Evolutionary conservation across 2,113 vertebrate species (phyloP), one percentile per base, ranked within the genome.

Genomic region (Podarcis cretensis): DNA sequence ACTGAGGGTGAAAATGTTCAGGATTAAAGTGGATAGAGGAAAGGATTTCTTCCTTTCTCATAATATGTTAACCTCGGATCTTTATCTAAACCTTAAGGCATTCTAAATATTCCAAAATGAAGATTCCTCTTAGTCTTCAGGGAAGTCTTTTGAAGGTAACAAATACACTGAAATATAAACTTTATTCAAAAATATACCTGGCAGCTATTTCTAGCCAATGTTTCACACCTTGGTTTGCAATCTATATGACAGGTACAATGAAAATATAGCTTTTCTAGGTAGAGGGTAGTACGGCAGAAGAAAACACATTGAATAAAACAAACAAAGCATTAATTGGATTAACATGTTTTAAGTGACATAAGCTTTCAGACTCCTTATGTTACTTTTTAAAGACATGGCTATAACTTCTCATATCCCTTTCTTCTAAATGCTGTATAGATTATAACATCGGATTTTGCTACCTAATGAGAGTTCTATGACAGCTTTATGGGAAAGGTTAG

Each of bases 131-230:
- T 87, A 54, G 9, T 73, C 86, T 54, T 90, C 57, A 89, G 23
- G 93, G 23, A 5, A 91, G 57, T 59, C 48, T 35, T 90, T 87
- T 78, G 89, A 92, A 94, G 86, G 90, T 94, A 91, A 92, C 20
- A 90, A 90, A 77, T 32, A 85, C 35, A 89, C 71, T 84, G 90
- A 78, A 77, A 93, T 92, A 81, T 93, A 91, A 86, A 82, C 35
- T 91, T 79, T 48, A 79, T 84, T 86, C 83, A 65, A 5, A 92
- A 59, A n/a, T 82, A 35, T n/a, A 88, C 90, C 14, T 82, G 59
- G 77, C n/a, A 82, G 82, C 69, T 88, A 12, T 75, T 92, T 86
- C 69, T 90, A 65, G 54, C 8, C 73, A 77, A 77, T 18, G 78
- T 89, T 88, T 86, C 83, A 40, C 73, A 81, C 14, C 89, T 73